These are phyloP conservation scores for Lontra canadensis DNA, from an alignment of 2,113 vertebrate species.

Conservation along the genomic window DNA sequence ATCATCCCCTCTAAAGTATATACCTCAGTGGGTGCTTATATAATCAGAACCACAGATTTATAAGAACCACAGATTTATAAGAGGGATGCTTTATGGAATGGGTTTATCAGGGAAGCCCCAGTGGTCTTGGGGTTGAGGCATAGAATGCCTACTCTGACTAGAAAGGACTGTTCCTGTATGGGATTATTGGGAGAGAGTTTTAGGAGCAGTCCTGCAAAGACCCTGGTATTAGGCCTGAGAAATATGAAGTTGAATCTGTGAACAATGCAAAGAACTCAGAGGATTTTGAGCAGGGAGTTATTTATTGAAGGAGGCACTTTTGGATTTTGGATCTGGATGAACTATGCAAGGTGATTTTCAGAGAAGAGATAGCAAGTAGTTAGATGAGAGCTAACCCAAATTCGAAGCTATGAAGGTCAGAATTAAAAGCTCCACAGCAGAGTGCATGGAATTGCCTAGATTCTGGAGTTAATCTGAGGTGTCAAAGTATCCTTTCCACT, in stretches of 20 bases:
- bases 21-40: background rate
- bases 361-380: background rate
- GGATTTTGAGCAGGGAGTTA: background rate
- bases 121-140: background rate
- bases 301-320: background rate
- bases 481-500: background rate
- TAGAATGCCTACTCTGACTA: background rate
- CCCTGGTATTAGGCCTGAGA: background rate
- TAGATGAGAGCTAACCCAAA: background rate
- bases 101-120: background rate
- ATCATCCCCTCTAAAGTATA: background rate
- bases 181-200: background rate
- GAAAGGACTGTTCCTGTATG: background rate
- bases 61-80: background rate
- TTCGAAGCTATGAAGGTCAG: background rate
- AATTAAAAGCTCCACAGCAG: background rate
- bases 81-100: background rate
- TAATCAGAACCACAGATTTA: background rate
- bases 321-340: background rate
- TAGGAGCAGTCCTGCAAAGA: background rate
- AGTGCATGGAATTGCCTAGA: background rate
- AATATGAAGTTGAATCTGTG: background rate
- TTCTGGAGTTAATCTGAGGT: background rate
- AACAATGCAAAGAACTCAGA: background rate
- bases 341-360: background rate